A percentile compares a stretch with the other conserved stretches of the same genome.
These are phyloP conservation scores for Labroides dimidiatus DNA, from an alignment of 2,797 vertebrate genomes.

Conservation along the genomic window DNA sequence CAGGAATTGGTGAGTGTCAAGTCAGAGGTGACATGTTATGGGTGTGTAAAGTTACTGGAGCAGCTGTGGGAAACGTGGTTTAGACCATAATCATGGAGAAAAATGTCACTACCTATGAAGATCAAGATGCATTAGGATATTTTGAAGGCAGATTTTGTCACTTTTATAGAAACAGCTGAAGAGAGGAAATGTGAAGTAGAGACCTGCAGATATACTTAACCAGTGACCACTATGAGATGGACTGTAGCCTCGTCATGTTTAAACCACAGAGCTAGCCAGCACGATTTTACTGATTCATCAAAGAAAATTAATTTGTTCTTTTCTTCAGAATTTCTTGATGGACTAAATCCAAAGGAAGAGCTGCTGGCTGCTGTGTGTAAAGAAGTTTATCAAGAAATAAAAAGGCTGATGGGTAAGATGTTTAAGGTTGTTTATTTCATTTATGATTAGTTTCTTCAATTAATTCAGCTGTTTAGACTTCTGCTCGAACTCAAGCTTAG, in stretches of 20 bases:
- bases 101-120: neutral
- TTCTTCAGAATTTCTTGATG: constrained; percentile 89
- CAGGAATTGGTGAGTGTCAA: constrained; percentile 82
- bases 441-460: no score
- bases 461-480: no score
- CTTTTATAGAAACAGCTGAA: no score
- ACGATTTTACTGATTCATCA: neutral
- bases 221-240: no score
- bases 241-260: no score
- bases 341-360: constrained; percentile 86
- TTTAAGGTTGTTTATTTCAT: neutral
- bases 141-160: no score
- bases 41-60: neutral
- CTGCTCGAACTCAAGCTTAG: no score
- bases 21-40: neutral
- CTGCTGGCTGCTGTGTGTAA: constrained; percentile 82
- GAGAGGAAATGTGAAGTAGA: no score
- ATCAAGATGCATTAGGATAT: no score
- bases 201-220: no score
- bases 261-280: no score
- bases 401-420: constrained; percentile 79
- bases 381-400: constrained; percentile 82
- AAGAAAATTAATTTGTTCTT: neutral
- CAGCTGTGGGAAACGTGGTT: neutral
- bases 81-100: neutral